Evolutionary conservation across 2,888 invertebrate genomes (phyloP), one percentile per base, ranked within the genome.

Genomic region (Incurvaria masculella): DNA sequence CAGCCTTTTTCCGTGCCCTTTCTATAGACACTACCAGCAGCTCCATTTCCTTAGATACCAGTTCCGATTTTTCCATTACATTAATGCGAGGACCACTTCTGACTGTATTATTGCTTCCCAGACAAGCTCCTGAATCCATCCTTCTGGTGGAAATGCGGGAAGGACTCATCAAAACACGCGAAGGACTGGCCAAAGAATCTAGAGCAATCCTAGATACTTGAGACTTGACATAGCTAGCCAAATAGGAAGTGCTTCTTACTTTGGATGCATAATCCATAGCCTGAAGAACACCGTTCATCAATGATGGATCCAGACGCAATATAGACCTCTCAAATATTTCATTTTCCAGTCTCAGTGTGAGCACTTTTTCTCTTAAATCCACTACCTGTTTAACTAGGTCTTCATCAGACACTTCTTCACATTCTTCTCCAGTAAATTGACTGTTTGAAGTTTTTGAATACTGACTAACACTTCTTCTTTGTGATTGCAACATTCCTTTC

Each of bases 281-380:
- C 44, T 72, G 72, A 38, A 69, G 65, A n/a, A 80, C 63, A 46
- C 82, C 75, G 46, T 66, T 62, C 60, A 82, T 66, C 8, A 75
- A 51, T 0, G 68, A 45, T 1, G 81, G 80, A 26, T 81, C 79
- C 4, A 75, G 50, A 39, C 80, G 68, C 52, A 59, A 55, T 1
- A 82, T 69, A 2, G 73, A 72, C 14, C 63, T 67, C 52, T 82
- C 81, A 10, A 81, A 63, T 17, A 82, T 64, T 46, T 81, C 81
- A 50, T 82, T 82, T 55, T 82, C 82, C 1, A 81, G 52, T 0
- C 54, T 55, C 8, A 81, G 47, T 2, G 74, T 49, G 48, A 59
- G 65, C 4, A 69, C 45, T 45, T 48, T 63, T 0, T 61, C 57
- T 49, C 68, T 75, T 2, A 72, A 49, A 0, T 69, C 67, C 18